phyloP scores from a whole-genome alignment of 2,797 vertebrate species.

The Tapera naevia region DNA sequence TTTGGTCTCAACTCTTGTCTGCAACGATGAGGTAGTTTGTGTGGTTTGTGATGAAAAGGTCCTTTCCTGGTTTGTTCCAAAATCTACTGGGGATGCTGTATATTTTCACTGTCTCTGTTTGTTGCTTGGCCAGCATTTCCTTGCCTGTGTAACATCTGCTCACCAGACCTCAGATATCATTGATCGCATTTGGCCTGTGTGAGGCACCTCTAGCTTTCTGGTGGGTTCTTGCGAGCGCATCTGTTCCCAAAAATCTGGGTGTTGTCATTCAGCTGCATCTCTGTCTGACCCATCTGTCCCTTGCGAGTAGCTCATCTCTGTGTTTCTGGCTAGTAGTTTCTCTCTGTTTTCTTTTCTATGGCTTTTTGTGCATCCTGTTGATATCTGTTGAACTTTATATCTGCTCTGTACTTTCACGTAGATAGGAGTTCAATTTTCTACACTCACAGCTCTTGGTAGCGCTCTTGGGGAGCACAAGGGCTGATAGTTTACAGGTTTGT shows the following conservation, averaged over 20 bases:
- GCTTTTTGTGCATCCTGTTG: not conserved
- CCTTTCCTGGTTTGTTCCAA: slow-evolving; percentile 24
- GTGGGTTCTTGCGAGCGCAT: not conserved
- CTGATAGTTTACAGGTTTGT: not conserved
- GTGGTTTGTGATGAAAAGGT: slow-evolving; percentile 23
- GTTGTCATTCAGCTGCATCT: not conserved
- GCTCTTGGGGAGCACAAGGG: not conserved
- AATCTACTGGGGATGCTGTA: slow-evolving; percentile 1
- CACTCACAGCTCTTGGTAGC: not conserved
- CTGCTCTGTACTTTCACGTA: not conserved
- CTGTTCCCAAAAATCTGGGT: not conserved
- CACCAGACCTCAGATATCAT: slow-evolving; percentile 24
- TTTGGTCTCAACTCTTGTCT: not conserved
- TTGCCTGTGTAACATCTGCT: slow-evolving; percentile 41
- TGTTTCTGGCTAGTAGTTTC: not conserved
- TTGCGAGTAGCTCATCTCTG: not conserved
- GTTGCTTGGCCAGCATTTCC: slow-evolving; percentile 44
- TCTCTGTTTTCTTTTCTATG: not conserved
- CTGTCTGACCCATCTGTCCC: not conserved
- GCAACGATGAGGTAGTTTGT: slow-evolving; percentile 1
- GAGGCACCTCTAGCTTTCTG: not conserved
- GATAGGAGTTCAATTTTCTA: not conserved
- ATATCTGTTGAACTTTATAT: not conserved
- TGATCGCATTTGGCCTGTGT: not conserved
- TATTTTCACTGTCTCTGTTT: slow-evolving; percentile 38